These are phyloP conservation scores for Salticus scenicus DNA, from an alignment of 2,888 invertebrate species.

Conservation along the genomic window DNA sequence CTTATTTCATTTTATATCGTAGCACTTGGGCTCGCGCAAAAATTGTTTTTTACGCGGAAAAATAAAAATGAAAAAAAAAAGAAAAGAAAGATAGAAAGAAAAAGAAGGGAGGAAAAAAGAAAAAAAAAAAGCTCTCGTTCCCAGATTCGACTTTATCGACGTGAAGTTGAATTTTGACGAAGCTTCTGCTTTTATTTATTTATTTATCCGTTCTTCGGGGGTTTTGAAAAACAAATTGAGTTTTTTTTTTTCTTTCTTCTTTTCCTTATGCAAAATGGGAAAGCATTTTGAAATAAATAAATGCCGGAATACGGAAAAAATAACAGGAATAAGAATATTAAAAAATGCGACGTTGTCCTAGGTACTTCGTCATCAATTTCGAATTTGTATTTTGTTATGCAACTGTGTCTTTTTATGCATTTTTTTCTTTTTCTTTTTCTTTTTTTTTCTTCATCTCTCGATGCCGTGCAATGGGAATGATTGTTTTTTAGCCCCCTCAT, in stretches of 20 bases:
- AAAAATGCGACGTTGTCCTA: slow-evolving; percentile 66
- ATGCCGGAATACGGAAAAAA: slow-evolving; percentile 48
- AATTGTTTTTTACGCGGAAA: slow-evolving; percentile 42
- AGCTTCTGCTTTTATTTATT: slow-evolving; percentile 59
- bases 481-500: slow-evolving; percentile 70
- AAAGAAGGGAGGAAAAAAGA: not conserved
- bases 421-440: no score
- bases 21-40: slow-evolving; percentile 37
- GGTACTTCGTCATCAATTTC: slow-evolving; percentile 70
- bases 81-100: slow-evolving; percentile 13
- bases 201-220: slow-evolving; percentile 62
- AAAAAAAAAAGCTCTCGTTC: slow-evolving; percentile 35
- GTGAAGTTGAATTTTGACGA: slow-evolving; percentile 70
- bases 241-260: slow-evolving; percentile 36
- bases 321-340: slow-evolving; percentile 53
- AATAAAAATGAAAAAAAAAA: not conserved
- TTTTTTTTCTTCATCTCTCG: slow-evolving; percentile 32
- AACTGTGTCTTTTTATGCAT: slow-evolving; percentile 53
- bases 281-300: slow-evolving; percentile 69
- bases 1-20: slow-evolving; percentile 61
- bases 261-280: slow-evolving; percentile 63
- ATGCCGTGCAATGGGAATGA: slow-evolving; percentile 61
- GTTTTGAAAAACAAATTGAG: slow-evolving; percentile 66
- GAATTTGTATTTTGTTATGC: slow-evolving; percentile 70
- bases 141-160: slow-evolving; percentile 69